Conservation (phyloP, 2,113 vertebrate species). For the Menidia beryllina region DNA sequence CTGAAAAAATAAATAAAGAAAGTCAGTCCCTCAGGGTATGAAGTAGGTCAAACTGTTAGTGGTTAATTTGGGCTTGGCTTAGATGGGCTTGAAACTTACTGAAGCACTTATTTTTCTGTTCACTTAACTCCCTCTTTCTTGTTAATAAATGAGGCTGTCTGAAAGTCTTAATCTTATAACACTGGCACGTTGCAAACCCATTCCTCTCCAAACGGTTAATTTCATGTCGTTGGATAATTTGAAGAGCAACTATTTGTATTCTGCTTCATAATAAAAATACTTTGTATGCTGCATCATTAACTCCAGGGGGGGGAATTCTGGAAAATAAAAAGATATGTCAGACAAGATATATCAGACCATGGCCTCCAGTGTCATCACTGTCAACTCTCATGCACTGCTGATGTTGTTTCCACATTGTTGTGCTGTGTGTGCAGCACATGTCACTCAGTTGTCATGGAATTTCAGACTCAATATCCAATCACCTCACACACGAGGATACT, state of each 20-base stretch:
- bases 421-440: conserved; percentile 59
- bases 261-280: conserved; percentile 23
- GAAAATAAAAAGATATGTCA: conserved; percentile 48
- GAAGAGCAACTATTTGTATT: conserved; percentile 52
- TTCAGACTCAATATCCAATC: conserved; percentile 54
- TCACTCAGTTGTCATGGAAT: conserved; percentile 61
- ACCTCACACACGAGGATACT: conserved; percentile 28
- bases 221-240: conserved; percentile 51
- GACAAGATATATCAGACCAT: conserved; percentile 2
- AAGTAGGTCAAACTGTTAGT: conserved; percentile 77
- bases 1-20: conserved; percentile 47
- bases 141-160: conserved; percentile 61
- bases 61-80: conserved; percentile 63
- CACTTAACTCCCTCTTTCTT: conserved; percentile 54
- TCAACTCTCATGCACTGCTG: conserved; percentile 34
- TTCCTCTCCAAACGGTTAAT: conserved; percentile 17
- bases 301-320: conserved; percentile 44
- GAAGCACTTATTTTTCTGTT: conserved; percentile 65
- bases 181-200: conserved; percentile 41
- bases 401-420: conserved; percentile 42
- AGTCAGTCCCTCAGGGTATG: conserved; percentile 64
- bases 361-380: conserved; percentile 22
- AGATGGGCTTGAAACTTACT: conserved; percentile 48
- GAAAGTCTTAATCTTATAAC: conserved; percentile 55
- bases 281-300: conserved; percentile 36